phyloP scores from a whole-genome alignment of 2,888 invertebrate species.

The Aleiodes testaceus region DNA sequence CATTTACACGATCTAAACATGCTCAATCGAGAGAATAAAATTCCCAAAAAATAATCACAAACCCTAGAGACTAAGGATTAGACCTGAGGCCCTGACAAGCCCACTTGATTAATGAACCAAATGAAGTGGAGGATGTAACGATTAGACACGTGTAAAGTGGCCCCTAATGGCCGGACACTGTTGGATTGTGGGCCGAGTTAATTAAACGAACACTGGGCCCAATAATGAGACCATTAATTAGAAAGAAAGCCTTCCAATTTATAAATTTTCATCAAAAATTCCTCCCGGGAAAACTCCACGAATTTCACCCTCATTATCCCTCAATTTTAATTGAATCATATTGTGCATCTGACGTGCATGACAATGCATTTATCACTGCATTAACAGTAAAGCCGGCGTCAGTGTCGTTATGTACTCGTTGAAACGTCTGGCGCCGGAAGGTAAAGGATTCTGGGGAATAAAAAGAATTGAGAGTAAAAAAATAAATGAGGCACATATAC shows the following conservation, averaged over 20 bases:
- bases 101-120: conserved; percentile 21
- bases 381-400: conserved; percentile 5
- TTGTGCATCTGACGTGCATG: neutral
- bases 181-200: conserved; percentile 47
- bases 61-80: neutral
- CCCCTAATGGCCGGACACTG: conserved; percentile 50
- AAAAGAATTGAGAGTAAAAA: no score
- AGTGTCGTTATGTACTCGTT: conserved; percentile 32
- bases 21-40: neutral
- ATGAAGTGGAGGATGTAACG: conserved; percentile 13
- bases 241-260: neutral
- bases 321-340: no score
- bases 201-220: conserved; percentile 54
- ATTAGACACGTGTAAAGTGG: conserved; percentile 55
- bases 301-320: no score
- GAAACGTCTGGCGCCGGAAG: conserved; percentile 26
- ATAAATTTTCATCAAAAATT: no score
- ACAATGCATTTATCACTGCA: conserved; percentile 4
- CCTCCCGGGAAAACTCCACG: no score
- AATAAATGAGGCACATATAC: neutral
- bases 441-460: neutral
- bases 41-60: neutral
- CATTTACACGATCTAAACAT: neutral
- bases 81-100: neutral
- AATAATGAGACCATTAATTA: conserved; percentile 50